phyloP scores from a whole-genome alignment of 2,797 vertebrate species.

The Aldrovandia affinis region DNA sequence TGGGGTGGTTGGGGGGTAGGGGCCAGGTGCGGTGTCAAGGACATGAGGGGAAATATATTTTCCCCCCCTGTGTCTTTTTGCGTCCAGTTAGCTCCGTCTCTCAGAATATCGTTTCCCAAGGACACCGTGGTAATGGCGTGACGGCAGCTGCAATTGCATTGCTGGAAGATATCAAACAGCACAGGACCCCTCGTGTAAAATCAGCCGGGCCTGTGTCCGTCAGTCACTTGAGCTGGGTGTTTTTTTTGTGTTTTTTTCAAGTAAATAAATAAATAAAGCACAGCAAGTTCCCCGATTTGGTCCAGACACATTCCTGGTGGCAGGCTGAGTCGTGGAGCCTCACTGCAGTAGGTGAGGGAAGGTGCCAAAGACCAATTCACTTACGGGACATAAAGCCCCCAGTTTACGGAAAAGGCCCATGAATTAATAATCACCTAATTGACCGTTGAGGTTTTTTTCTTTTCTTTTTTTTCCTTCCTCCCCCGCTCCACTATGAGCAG shows the following conservation, averaged over 20 bases:
- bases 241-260: not conserved
- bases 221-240: slow-evolving; percentile 57
- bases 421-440: slow-evolving; percentile 99
- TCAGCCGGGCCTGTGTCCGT: slow-evolving; percentile 57
- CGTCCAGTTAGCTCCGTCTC: slow-evolving; percentile 37
- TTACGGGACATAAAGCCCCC: slow-evolving; percentile 90
- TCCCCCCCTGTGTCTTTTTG: not conserved
- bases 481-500: slow-evolving; percentile 67
- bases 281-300: slow-evolving; percentile 62
- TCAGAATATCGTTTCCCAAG: slow-evolving; percentile 51
- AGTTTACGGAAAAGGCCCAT: slow-evolving; percentile 96
- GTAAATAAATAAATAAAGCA: slow-evolving; percentile 53
- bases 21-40: slow-evolving; percentile 33
- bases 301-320: slow-evolving; percentile 59
- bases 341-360: slow-evolving; percentile 70
- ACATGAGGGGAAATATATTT: slow-evolving; percentile 7
- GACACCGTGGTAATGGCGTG: slow-evolving; percentile 46
- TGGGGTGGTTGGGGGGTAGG: not conserved
- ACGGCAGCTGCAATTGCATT: slow-evolving; percentile 56
- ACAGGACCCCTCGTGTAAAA: slow-evolving; percentile 53
- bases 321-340: slow-evolving; percentile 71
- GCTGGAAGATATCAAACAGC: slow-evolving; percentile 52
- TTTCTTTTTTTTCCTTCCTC: slow-evolving; percentile 22
- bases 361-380: slow-evolving; percentile 87
- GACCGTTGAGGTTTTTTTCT: slow-evolving; percentile 70